A percentile compares a stretch with the other conserved stretches of the same genome.
These are phyloP conservation scores for Drosophila serrata DNA, from an alignment of 1,140 invertebrate species.

Conservation along the genomic window DNA sequence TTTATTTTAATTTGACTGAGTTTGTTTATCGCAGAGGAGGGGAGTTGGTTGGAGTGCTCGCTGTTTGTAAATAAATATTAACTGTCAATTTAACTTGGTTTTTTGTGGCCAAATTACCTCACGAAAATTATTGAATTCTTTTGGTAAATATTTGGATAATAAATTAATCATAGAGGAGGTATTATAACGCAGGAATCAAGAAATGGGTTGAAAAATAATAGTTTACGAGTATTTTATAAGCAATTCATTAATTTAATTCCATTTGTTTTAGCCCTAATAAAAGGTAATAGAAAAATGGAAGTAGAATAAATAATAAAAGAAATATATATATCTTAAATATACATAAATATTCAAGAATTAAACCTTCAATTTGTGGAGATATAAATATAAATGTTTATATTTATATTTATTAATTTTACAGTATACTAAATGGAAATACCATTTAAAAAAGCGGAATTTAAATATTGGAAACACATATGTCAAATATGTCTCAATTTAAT, in stretches of 20 bases:
- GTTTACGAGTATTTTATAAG: neutral
- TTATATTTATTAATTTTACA: no score
- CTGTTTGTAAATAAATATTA: slow-evolving; percentile 15
- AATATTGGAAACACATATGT: neutral
- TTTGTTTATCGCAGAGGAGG: slow-evolving; percentile 29
- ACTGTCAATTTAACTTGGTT: slow-evolving; percentile 6
- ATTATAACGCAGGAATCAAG: neutral
- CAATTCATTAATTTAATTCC: neutral
- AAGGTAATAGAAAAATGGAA: neutral
- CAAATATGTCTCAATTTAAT: neutral
- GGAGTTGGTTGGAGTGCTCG: no score
- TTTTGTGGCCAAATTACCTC: slow-evolving; percentile 9
- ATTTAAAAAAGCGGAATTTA: neutral
- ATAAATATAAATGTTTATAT: no score
- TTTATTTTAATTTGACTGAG: slow-evolving; percentile 74
- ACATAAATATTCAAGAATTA: no score
- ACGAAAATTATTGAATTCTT: neutral
- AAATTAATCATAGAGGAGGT: neutral
- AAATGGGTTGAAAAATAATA: neutral
- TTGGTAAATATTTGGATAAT: slow-evolving; percentile 2
- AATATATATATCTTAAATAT: no score
- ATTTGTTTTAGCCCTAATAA: neutral
- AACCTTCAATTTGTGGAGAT: no score
- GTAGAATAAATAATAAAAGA: no score
- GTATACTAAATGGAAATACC: neutral